Evolutionary conservation across 2,113 vertebrate species (phyloP), one percentile per base, ranked within the genome.

Genomic region (Gymnorhina tibicen): DNA sequence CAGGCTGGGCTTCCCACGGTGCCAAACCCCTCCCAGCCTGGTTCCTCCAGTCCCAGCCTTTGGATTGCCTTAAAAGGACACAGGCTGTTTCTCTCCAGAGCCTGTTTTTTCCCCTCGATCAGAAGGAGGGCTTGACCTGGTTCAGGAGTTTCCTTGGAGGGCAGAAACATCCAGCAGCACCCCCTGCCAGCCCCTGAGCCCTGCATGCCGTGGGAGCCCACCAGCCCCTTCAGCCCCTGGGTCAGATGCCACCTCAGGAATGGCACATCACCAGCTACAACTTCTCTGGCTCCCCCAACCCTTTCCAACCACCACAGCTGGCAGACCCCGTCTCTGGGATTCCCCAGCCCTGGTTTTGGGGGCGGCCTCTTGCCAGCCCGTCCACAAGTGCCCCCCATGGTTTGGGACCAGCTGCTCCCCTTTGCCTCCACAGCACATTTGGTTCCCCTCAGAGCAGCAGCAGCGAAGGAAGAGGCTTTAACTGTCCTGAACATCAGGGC

Each of bases 21-120:
- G 80, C 89, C 94, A 94, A 81, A 85, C 66, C 85, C 91, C 85
- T 92, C 90, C 94, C 87, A 85, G 91, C 69, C 93, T 7, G 53
- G 62, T 42, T 32, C 9, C 35, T 47, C 58, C 95, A 84, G 87
- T 59, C 87, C 52, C 89, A 86, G 90, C 75, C 86, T 92, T 87
- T 93, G 85, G 7, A 97, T 83, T 95, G 81, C 98, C 98, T 98
- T 98, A 97, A 97, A 98, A 98, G 98, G 98, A 93, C 76, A 96
- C 62, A 56, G 92, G 67, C 16, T 8, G 67, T 76, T 85, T 92
- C 56, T 68, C 69, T 75, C 60, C 59, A 11, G 42, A 76, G 56
- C 37, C 11, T 81, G 69, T 46, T 62, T 89, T 22, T 80, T 16
- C 13, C 42, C 16, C 26, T 32, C 8, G 5, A 47, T 60, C 55